Evolutionary conservation across 2,797 vertebrate species (phyloP), one percentile per base, ranked within the genome.

Genomic region (Hozukius guyotensis): DNA sequence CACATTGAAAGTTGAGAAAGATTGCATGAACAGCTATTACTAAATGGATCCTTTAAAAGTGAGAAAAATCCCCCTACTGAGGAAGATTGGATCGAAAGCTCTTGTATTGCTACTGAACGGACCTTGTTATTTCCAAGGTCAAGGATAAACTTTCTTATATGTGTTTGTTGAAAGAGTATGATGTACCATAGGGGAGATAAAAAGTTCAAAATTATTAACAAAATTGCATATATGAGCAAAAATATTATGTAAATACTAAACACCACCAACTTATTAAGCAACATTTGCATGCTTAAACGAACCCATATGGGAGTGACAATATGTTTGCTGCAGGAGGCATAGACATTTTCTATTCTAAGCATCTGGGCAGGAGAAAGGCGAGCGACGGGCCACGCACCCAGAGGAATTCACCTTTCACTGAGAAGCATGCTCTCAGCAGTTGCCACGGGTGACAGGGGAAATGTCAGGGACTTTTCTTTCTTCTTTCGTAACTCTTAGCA

Each of bases 331-430:
- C 85, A 84, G 84, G 87, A 92, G 84, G 86, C 52, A 85, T 72
- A 86, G 60, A 63, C 77, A 84, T 87, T 88, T 93, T 93, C 88
- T 93, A 89, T 95, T 94, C 86, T 80, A 65, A 92, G 91, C 92
- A 89, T 86, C 88, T 86, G 89, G 84, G 78, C 80, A 89, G 86
- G 84, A 85, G 83, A 83, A 75, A 80, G 69, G 86, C 68, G 66
- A 88, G 77, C 25, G 69, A 67, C 61, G 52, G 85, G 82, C 79
- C 81, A 65, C 25, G 25, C 79, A 87, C 94, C 88, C 90, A 75
- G 84, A 93, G 93, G 92, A 93, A 90, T 94, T 95, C 93, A 95
- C 93, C 94, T 96, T 95, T 93, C 84, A 78, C 91, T 88, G 84
- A 82, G 78, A 79, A 79, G 75, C 78, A 72, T 67, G 84, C 88